Conservation (phyloP, 2,113 vertebrate species). For the Alouatta palliata region DNA sequence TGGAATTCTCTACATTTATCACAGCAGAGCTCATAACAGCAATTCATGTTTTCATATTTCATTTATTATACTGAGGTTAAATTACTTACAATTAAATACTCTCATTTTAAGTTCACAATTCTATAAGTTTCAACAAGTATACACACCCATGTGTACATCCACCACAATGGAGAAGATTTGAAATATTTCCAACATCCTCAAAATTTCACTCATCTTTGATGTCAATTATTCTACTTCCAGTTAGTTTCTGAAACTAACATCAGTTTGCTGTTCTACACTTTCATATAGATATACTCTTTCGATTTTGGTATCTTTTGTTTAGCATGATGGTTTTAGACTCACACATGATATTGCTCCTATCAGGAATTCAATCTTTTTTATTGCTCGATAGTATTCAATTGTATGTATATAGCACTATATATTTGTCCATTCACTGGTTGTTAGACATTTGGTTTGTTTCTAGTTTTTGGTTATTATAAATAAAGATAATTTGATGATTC, state of each 20-base stretch:
- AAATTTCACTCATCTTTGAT: not conserved
- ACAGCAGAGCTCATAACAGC: not conserved
- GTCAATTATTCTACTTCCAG: not conserved
- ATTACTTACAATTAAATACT: not conserved
- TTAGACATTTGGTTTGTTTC: not conserved
- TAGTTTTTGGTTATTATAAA: not conserved
- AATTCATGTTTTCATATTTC: conserved; percentile 13
- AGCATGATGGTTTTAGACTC: not conserved
- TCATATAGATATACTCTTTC: not conserved
- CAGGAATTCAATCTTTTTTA: not conserved
- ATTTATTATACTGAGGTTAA: not conserved
- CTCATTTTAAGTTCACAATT: not conserved
- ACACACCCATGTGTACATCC: not conserved
- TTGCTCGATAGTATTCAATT: not conserved
- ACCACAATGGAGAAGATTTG: not conserved
- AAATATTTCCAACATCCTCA: not conserved
- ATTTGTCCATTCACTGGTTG: not conserved
- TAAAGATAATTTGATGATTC: not conserved
- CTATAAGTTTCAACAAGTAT: not conserved
- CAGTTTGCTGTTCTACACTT: not conserved
- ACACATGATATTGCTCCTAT: not conserved
- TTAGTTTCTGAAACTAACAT: not conserved
- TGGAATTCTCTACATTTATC: not conserved
- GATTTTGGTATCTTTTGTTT: not conserved
- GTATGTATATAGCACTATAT: not conserved